phyloP scores from a whole-genome alignment of 1,140 invertebrate genomes.

The Coboldia fuscipes region DNA sequence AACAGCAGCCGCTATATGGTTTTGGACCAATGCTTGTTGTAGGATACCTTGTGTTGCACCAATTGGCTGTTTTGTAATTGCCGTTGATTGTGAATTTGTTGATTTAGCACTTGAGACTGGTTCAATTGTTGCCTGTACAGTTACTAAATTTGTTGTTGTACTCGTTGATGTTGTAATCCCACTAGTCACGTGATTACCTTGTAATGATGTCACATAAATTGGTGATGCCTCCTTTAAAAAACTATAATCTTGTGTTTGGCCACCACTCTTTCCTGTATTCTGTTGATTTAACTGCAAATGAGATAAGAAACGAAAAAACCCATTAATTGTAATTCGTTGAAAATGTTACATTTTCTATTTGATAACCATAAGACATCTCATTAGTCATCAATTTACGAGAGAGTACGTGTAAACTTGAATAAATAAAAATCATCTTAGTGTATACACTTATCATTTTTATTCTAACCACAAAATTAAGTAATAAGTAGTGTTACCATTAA shows the following conservation, averaged over 20 bases:
- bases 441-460: no score
- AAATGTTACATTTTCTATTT: no score
- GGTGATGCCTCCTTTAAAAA: slow-evolving; percentile 28
- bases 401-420: no score
- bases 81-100: not conserved
- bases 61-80: not conserved
- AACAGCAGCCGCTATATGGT: not conserved
- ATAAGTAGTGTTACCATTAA: no score
- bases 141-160: slow-evolving; percentile 9
- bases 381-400: no score
- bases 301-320: slow-evolving; percentile 1
- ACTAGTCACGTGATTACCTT: slow-evolving; percentile 33
- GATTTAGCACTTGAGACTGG: not conserved
- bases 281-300: slow-evolving; percentile 39
- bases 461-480: no score
- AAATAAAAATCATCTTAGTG: no score
- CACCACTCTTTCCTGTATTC: slow-evolving; percentile 25
- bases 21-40: not conserved
- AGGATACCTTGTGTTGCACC: not conserved
- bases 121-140: slow-evolving; percentile 3
- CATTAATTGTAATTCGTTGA: no score
- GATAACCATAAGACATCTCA: no score
- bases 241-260: slow-evolving; percentile 29
- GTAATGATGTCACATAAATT: slow-evolving; percentile 57
- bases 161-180: slow-evolving; percentile 28